Conservation (phyloP, 2,888 invertebrate species). For the Meiosimyza platycephala region DNA sequence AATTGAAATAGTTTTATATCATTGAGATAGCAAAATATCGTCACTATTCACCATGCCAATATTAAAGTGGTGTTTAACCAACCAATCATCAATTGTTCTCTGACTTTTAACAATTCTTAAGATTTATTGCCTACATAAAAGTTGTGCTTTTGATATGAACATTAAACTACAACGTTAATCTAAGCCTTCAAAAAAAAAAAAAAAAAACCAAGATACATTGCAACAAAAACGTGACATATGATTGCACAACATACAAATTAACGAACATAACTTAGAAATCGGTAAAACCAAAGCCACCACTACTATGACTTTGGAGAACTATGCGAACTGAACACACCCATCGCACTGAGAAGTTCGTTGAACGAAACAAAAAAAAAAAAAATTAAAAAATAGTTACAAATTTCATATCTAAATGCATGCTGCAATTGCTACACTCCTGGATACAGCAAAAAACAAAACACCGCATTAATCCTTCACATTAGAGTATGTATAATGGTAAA, state of each 20-base stretch:
- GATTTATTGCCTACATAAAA: no score
- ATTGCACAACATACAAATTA: conserved; percentile 13
- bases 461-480: conserved; percentile 6
- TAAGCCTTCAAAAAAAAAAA: no score
- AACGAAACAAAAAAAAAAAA: background rate
- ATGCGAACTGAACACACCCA: conserved; percentile 9
- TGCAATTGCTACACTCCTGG: background rate
- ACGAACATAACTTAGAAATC: background rate
- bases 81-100: no score
- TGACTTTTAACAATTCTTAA: no score
- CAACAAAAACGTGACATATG: conserved; percentile 19
- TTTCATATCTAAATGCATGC: background rate
- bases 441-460: background rate
- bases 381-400: conserved; percentile 14
- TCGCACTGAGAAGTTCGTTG: background rate
- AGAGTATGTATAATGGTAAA: conserved; percentile 1
- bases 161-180: no score
- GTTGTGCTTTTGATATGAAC: no score
- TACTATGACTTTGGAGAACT: background rate
- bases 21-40: no score
- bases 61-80: no score
- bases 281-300: background rate
- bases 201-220: no score
- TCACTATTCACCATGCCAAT: no score
- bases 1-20: no score